A percentile compares a stretch with the other conserved stretches of the same genome.
phyloP scores from a whole-genome alignment of 2,888 invertebrate species.

The Agrochola litura region DNA sequence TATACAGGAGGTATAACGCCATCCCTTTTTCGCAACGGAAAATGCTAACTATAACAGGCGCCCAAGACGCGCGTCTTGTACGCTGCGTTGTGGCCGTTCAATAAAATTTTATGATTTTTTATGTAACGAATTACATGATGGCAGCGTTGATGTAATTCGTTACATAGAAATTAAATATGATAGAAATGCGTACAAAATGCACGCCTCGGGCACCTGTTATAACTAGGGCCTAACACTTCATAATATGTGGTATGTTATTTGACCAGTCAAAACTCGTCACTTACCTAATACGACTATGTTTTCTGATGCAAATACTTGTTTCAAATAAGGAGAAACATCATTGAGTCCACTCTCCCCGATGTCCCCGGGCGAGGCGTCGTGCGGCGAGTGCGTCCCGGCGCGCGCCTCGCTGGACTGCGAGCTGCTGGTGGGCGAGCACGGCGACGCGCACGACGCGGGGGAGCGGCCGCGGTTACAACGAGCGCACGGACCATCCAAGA shows the following conservation, averaged over 20 bases:
- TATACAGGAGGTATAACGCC: background rate
- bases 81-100: too few relatives aligned
- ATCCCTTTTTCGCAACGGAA: background rate
- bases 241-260: background rate
- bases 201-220: too few relatives aligned
- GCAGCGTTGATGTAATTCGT: too few relatives aligned
- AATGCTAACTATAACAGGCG: background rate
- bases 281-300: background rate
- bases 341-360: conserved; percentile 94
- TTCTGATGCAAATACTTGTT: background rate
- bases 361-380: conserved; percentile 90
- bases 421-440: conserved; percentile 49
- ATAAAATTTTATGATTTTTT: too few relatives aligned
- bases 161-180: too few relatives aligned
- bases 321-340: conserved; percentile 92
- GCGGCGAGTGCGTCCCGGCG: conserved; percentile 65
- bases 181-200: too few relatives aligned
- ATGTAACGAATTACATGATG: too few relatives aligned
- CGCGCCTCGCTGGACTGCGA: conserved; percentile 79
- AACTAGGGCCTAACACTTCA: background rate
- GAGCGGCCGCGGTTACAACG: conserved; percentile 95
- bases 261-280: background rate
- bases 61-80: too few relatives aligned
- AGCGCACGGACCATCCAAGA: conserved; percentile 97
- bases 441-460: conserved; percentile 69